Evolutionary conservation across 2,888 invertebrate species (phyloP).

Genomic region (Oscheius myriophilus): DNA sequence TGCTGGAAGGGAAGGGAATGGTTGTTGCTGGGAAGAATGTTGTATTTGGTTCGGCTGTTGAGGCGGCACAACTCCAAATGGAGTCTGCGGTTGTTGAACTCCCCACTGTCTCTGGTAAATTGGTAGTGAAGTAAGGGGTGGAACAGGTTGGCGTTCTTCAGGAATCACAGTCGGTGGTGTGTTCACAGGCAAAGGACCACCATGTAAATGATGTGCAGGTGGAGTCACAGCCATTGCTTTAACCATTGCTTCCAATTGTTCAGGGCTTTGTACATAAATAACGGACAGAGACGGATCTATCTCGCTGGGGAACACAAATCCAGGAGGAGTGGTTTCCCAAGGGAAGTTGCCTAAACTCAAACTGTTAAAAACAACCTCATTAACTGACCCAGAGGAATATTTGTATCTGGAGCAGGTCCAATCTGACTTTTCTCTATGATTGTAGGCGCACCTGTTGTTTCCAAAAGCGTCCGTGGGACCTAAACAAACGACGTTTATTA

Average conservation of each 20-base stretch:
- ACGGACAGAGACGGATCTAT: not conserved
- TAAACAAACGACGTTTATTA: not conserved
- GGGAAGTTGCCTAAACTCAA: conserved; percentile 17
- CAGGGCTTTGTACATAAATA: conserved; percentile 5
- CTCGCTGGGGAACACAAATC: conserved; percentile 7
- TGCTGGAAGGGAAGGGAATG: not conserved
- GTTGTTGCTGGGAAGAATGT: not conserved
- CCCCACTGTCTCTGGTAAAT: conserved; percentile 16
- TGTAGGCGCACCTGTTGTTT: conserved; percentile 14
- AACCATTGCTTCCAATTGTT: conserved; percentile 16
- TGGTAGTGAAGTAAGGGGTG: conserved; percentile 13
- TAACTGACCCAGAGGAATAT: conserved; percentile 7
- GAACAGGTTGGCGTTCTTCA: not conserved
- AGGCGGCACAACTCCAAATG: not conserved
- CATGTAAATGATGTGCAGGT: conserved; percentile 9
- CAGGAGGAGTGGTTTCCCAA: conserved; percentile 20
- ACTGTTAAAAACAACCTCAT: too few relatives aligned
- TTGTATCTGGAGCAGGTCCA: conserved; percentile 13
- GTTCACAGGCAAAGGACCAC: not conserved
- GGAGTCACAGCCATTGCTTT: conserved; percentile 11
- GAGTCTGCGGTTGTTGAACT: not conserved
- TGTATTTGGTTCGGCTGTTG: conserved; percentile 5
- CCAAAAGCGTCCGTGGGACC: too few relatives aligned
- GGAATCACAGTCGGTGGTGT: not conserved
- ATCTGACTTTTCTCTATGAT: conserved; percentile 22